Base-by-base conservation (phyloP, 2,113 vertebrate genomes). In the Pimephales promelas region DNA sequence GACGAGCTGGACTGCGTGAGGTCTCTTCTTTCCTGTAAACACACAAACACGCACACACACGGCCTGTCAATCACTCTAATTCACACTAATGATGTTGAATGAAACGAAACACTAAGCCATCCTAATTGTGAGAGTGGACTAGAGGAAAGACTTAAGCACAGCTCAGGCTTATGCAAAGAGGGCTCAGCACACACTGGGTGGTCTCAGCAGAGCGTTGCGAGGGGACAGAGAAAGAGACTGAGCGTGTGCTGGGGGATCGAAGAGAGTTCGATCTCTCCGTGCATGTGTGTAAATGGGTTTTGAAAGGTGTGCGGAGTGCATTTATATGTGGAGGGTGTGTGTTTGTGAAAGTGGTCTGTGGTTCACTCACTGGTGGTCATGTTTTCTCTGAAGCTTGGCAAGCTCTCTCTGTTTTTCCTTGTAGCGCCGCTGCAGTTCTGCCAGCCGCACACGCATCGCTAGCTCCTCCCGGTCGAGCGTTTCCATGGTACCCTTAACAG, bases 341-440 rank as follows among this genome's bases (percentile, higher is more conserved):
- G 36, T 84, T 70, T 40, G 75, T 56, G 68, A 70, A 36, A 45
- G 79, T 73, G 83, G 83, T 47, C 62, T 74, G 78, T 11, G 70
- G 79, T 72, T 85, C 71, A 85, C 95, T 64, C 92, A 97, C 97
- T 97, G 95, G 26, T 96, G 95, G 91, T 97, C 96, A 3, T 95
- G 96, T 88, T 95, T 94, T 89, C 96, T 95, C 89, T 98, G 97
- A 92, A 99, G 94, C 87, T 97, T 97, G 83, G 95, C 96, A 91
- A 98, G 93, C 93, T 99, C 97, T 86, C 96, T 95, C 94, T 98
- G 97, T 90, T 98, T 98, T 92, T 99, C 97, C 93, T 98, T 98
- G 93, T 98, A 98, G 88, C 95, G 95, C 62, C 96, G 91, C 93
- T 99, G 97, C 79, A 99, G 93, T 89, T 97, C 97, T 0, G 97